Evolutionary conservation across 1,140 invertebrate genomes (phyloP).

Genomic region (Eriosoma lanigerum): DNA sequence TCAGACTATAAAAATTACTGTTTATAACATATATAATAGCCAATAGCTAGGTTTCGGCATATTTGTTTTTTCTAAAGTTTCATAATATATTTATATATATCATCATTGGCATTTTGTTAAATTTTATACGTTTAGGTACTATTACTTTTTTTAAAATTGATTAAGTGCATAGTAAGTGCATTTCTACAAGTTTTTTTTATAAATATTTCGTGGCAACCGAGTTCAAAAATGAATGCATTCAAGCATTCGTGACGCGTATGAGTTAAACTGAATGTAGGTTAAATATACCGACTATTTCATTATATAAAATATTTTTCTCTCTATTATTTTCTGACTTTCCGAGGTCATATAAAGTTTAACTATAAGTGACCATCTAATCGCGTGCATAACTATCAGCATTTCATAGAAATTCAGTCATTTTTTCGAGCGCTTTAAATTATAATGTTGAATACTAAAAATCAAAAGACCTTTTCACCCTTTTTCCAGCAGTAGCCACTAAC

Average conservation of each 20-base stretch:
- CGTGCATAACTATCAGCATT: not conserved
- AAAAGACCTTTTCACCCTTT: not conserved
- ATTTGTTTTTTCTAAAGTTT: no score
- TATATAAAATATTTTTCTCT: not conserved
- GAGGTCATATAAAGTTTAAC: not conserved
- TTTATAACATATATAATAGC: no score
- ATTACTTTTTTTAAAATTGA: no score
- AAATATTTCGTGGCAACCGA: no score
- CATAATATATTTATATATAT: no score
- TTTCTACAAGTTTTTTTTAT: no score
- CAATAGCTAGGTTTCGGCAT: no score
- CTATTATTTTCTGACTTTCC: conserved; percentile 5
- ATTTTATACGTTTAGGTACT: no score
- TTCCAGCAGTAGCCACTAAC: not conserved
- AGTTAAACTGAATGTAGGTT: conserved; percentile 20
- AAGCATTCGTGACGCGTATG: not conserved
- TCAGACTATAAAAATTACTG: no score
- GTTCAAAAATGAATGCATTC: conserved; percentile 8
- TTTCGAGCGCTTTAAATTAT: not conserved
- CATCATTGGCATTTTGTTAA: no score
- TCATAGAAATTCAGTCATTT: conserved; percentile 12
- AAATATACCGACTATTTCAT: not conserved
- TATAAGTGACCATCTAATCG: conserved; percentile 18
- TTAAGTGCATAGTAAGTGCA: no score
- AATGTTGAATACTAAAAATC: not conserved